Percentiles rank a stretch among this genome's conserved stretches.
These are phyloP conservation scores for Corydoras sp. DNA, from an alignment of 2,113 vertebrate species.

Conservation along the genomic window DNA sequence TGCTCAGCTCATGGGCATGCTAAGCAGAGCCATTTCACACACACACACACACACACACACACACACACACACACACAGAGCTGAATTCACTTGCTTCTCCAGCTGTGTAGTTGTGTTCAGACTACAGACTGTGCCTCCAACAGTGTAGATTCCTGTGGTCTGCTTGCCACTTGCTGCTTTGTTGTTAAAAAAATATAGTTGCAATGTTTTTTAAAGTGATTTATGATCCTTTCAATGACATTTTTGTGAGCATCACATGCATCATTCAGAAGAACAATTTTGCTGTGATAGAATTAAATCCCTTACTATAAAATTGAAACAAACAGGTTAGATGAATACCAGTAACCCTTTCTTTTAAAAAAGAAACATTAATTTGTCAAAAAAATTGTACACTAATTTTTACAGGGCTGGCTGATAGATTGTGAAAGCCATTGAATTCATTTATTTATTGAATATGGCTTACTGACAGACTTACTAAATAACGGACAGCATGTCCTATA, in stretches of 20 bases:
- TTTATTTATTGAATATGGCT: neutral
- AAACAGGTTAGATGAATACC: neutral
- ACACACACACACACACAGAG: too few species aligned
- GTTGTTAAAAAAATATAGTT: neutral
- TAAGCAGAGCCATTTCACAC: slow-evolving; percentile 64
- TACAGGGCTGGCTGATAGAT: neutral
- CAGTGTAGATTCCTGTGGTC: slow-evolving; percentile 4
- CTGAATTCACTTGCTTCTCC: neutral
- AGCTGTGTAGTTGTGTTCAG: slow-evolving; percentile 20
- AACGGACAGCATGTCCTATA: slow-evolving; percentile 2
- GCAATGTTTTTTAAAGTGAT: neutral
- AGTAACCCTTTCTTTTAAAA: too few species aligned
- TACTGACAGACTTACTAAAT: neutral
- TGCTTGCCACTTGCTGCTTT: neutral
- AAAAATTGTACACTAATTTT: too few species aligned
- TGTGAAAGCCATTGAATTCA: neutral
- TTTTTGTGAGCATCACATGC: too few species aligned
- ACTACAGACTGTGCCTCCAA: slow-evolving; percentile 56
- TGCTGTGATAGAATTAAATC: neutral
- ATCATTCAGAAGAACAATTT: neutral
- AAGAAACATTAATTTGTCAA: too few species aligned
- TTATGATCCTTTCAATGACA: too few species aligned
- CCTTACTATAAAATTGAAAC: neutral
- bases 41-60: slow-evolving; percentile 17
- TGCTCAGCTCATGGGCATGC: slow-evolving; percentile 70